phyloP scores from a whole-genome alignment of 2,888 invertebrate genomes.

The Syrphus vitripennis region DNA sequence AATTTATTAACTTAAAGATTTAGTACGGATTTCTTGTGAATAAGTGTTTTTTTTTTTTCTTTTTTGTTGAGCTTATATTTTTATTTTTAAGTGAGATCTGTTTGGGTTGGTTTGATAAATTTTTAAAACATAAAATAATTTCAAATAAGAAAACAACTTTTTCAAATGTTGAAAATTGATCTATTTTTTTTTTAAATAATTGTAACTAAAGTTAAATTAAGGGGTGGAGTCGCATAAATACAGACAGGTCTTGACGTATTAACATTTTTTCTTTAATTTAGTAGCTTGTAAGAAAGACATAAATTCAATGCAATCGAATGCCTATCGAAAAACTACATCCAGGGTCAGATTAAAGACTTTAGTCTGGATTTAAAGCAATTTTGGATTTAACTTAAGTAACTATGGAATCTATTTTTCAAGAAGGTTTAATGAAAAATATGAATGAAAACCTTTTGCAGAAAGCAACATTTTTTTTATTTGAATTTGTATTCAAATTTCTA shows the following conservation, averaged over 20 bases:
- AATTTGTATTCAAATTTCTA: too few relatives aligned
- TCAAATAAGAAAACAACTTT: conserved; percentile 52
- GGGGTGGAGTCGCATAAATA: conserved; percentile 8
- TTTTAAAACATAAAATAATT: conserved; percentile 21
- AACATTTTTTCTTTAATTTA: conserved; percentile 17
- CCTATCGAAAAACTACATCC: background rate
- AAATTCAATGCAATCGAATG: background rate
- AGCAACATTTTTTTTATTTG: too few relatives aligned
- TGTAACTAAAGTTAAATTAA: background rate
- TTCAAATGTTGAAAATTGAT: conserved; percentile 27
- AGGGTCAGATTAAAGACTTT: background rate
- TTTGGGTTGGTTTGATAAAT: background rate
- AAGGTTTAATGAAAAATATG: background rate
- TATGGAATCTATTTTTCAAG: background rate
- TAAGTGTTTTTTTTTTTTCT: background rate
- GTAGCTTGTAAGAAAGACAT: background rate
- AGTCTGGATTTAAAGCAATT: background rate
- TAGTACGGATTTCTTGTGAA: background rate
- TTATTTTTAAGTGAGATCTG: background rate
- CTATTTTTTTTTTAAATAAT: background rate
- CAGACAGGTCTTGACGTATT: conserved; percentile 13
- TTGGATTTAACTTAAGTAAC: background rate
- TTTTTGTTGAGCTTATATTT: background rate
- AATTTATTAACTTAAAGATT: conserved; percentile 44
- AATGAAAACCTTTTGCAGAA: too few relatives aligned